Evolutionary conservation across 2,888 invertebrate species (phyloP), one percentile per base, ranked within the genome.

Genomic region (Rambutsinella grinnellia): DNA sequence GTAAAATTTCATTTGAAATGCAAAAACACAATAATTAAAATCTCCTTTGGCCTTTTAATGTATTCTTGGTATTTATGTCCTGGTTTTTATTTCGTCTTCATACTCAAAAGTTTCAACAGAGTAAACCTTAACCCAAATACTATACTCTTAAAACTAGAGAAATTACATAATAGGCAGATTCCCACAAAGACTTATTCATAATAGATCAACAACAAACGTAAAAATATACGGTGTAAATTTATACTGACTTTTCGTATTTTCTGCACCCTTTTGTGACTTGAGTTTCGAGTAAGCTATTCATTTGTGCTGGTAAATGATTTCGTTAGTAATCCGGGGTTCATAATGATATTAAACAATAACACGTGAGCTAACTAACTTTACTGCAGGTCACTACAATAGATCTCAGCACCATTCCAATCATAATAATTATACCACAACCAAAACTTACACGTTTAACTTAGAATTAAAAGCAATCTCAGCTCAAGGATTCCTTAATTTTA

Each of bases 41-140:
- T 8, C 13, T 49, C 49, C n/a, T 49, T 49, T 13, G 44, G 44
- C 44, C 44, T 44, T 44, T 13, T 10, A 44, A 44, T 13, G 13
- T 13, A 44, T 44, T 54, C 15, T 44, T 46, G 53, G 21, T 21
- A 67, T 17, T 56, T 68, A 47, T 23, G 46, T 71, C 71, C 71
- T 71, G 71, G 71, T 60, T 71, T 70, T 71, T 23, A 23, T 71
- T 71, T 44, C 28, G 51, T 46, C 5, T 36, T 36, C 36, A 36
- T 71, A 71, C 62, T 47, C 71, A 67, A 67, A 58, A 26, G 5
- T 66, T 57, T 67, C 58, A 71, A 71, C 71, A 62, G 57, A 71
- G 62, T 63, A 63, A 63, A 71, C 56, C 63, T 71, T 71, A 71
- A 71, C 71, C n/a, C 62, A 71, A 71, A 71, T 56, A 46, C 27